These are phyloP conservation scores for Malurus cyaneus DNA, from an alignment of 2,113 vertebrate genomes.

Conservation along the genomic window DNA sequence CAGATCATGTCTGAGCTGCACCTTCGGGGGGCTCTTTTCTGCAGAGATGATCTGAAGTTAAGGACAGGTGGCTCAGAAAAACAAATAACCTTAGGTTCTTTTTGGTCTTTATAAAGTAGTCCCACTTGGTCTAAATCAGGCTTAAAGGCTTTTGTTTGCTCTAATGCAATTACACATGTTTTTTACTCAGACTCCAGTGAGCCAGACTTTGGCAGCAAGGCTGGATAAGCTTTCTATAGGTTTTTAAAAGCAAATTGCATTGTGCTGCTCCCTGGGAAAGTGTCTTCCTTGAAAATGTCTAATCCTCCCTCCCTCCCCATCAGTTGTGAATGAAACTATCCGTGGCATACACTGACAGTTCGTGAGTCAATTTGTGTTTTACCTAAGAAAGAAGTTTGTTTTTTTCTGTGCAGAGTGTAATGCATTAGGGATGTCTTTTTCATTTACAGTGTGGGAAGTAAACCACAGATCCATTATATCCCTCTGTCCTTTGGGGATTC, in stretches of 20 bases:
- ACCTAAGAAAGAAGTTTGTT: not conserved
- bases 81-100: slow-evolving; percentile 54
- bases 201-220: slow-evolving; percentile 51
- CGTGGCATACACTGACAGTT: not conserved
- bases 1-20: slow-evolving; percentile 1
- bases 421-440: not conserved
- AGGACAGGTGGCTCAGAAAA: slow-evolving; percentile 68
- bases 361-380: not conserved
- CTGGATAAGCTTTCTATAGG: slow-evolving; percentile 50
- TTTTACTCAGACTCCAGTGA: slow-evolving; percentile 50
- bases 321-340: not conserved
- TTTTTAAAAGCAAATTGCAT: slow-evolving; percentile 52
- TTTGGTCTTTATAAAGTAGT: slow-evolving; percentile 58
- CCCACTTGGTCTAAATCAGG: slow-evolving; percentile 55
- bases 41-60: not conserved
- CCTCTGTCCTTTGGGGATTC: not conserved
- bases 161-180: slow-evolving; percentile 68
- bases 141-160: slow-evolving; percentile 62
- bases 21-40: slow-evolving; percentile 33
- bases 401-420: not conserved
- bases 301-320: slow-evolving; percentile 42
- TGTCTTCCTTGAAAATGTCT: slow-evolving; percentile 65
- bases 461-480: not conserved
- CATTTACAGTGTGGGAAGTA: not conserved
- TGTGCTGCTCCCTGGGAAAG: slow-evolving; percentile 70